Evolutionary conservation across 2,888 invertebrate species (phyloP), one percentile per base, ranked within the genome.

Genomic region (Drosophila seclusa): DNA sequence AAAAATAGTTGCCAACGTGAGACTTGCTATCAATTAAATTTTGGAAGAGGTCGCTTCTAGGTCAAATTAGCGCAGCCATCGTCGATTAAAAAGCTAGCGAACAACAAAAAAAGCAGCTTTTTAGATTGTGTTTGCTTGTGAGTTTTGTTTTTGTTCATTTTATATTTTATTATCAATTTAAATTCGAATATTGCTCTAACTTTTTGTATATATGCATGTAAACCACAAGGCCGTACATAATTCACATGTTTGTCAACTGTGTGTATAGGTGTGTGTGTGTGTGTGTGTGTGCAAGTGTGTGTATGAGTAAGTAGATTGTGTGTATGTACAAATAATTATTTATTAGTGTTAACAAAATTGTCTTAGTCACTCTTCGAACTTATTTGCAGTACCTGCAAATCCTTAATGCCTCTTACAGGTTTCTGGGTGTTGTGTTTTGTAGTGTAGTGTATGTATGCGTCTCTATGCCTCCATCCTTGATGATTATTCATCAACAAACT

Each of bases 401-500:
- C 66, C 66, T 53, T 66, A 59, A 57, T 68, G 69, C 76, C 71
- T 78, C 64, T 34, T 54, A 42, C 29, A 59, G 42, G 57, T 50
- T 42, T 42, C 21, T 53, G 21, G 5, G 16, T 11, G 40, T 63
- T 42, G 18, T 32, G 45, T 8, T 16, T 24, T 60, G 27, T 65
- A 55, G 38, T 60, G 48, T 59, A 38, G 58, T 72, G 58, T 64
- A 32, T 55, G 52, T 61, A 65, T 69, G 31, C 55, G 5, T 52
- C 11, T 59, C 24, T 62, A 34, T 52, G 18, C 34, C 21, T 57
- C 32, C 50, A 24, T 65, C 24, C 42, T 8, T 34, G 16, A 49
- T 31, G 13, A 16, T 24, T 48, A 27, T 73, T 86, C 91, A 81
- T 91, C 91, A 45, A 85, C 82, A 91, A 96, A 96, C 73, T 94